phyloP scores from a whole-genome alignment of 2,888 invertebrate genomes.

The Coleophora flavipennella region DNA sequence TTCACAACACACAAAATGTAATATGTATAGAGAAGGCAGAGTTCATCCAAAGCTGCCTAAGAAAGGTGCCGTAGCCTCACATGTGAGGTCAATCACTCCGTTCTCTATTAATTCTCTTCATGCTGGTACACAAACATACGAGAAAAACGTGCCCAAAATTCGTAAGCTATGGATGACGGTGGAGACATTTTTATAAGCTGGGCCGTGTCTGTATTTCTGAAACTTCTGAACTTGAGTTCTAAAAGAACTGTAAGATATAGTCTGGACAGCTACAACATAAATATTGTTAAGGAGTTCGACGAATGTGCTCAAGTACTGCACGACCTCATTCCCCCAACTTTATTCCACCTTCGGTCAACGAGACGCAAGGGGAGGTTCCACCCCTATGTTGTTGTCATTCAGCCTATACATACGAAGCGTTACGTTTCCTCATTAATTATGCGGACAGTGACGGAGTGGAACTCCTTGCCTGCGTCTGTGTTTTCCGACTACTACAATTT shows the following conservation, averaged over 20 bases:
- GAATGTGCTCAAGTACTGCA: conserved; percentile 84
- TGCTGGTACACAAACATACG: conserved; percentile 80
- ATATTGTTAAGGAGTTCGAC: conserved; percentile 88
- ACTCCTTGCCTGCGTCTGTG: no score
- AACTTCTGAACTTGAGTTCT: conserved; percentile 75
- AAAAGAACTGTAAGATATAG: conserved; percentile 80
- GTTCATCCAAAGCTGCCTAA: conserved; percentile 77
- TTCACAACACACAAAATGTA: conserved; percentile 76
- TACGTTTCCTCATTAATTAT: no score
- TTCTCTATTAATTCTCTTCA: conserved; percentile 85
- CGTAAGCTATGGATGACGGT: conserved; percentile 90
- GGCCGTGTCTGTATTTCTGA: conserved; percentile 79
- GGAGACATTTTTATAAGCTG: conserved; percentile 86
- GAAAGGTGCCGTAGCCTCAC: conserved; percentile 82
- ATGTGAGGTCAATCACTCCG: conserved; percentile 83
- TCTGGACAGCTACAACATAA: conserved; percentile 85
- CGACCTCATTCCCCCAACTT: no score
- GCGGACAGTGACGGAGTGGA: no score
- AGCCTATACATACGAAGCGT: no score
- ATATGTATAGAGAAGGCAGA: conserved; percentile 75
- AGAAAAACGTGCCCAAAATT: conserved; percentile 72
- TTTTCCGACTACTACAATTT: no score
- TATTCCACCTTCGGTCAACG: no score
- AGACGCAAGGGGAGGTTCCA: no score
- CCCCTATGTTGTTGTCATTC: no score